Evolutionary conservation across 2,113 vertebrate species (phyloP).

Genomic region (Myodes glareolus): DNA sequence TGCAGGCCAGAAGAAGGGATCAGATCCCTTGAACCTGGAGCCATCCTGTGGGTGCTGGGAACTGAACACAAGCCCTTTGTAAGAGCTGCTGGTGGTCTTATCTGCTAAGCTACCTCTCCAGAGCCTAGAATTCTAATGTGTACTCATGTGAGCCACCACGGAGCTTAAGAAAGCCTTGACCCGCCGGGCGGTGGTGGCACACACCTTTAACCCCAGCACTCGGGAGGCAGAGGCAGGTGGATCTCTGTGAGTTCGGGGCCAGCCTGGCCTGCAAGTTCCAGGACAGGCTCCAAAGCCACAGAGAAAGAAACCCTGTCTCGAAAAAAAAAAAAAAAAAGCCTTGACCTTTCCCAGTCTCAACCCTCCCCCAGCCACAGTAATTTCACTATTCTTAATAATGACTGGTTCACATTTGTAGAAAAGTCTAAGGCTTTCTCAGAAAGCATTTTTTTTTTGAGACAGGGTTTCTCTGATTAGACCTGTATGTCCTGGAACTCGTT

Average conservation of each 20-base stretch:
- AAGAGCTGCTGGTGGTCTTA: neutral
- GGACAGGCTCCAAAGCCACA: too few species aligned
- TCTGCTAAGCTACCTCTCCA: neutral
- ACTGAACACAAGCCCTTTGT: neutral
- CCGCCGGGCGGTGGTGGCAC: too few species aligned
- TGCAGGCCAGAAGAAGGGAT: neutral
- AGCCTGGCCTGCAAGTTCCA: too few species aligned
- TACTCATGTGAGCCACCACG: neutral
- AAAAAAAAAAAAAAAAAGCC: too few species aligned
- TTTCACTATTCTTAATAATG: constrained; percentile 37
- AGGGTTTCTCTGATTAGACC: neutral
- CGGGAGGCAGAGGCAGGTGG: too few species aligned
- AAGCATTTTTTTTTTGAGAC: constrained; percentile 14
- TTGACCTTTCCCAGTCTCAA: neutral
- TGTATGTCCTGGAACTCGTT: neutral
- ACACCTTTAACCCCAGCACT: too few species aligned
- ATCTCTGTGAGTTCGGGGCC: too few species aligned
- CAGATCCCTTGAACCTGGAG: neutral
- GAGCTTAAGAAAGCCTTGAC: neutral
- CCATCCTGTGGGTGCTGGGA: neutral
- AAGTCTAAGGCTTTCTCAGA: neutral
- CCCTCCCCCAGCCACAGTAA: neutral
- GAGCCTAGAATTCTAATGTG: neutral
- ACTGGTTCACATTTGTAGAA: constrained; percentile 6
- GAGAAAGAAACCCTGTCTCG: too few species aligned